A percentile compares a stretch with the other conserved stretches of the same genome.
Conservation (phyloP, 1,140 invertebrate species). For the Eumaeus atala region DNA sequence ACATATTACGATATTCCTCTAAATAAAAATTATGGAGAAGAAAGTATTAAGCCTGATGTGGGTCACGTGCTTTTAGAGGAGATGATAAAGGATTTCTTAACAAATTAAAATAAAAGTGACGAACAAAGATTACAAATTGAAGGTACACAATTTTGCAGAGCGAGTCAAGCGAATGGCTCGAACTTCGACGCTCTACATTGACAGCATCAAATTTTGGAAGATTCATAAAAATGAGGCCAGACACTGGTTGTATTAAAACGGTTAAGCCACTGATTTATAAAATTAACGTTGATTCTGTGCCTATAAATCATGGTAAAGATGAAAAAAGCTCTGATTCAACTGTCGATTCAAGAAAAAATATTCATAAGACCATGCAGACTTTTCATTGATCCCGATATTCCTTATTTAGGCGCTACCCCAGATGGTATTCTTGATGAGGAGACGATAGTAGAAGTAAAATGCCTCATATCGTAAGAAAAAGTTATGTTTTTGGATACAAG, state of each 20-base stretch:
- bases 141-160: constrained; percentile 34
- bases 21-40: too few species aligned
- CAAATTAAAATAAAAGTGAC: too few species aligned
- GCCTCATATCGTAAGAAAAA: constrained; percentile 5
- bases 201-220: constrained; percentile 53
- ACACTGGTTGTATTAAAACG: not conserved
- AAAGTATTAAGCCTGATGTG: too few species aligned
- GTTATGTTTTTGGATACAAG: too few species aligned
- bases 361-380: constrained; percentile 4
- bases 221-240: constrained; percentile 31
- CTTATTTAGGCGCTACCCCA: constrained; percentile 3
- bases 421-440: constrained; percentile 2
- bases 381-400: constrained; percentile 3
- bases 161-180: constrained; percentile 34
- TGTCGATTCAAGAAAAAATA: not conserved
- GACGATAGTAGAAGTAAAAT: constrained; percentile 7
- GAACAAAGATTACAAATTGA: too few species aligned
- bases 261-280: constrained; percentile 4
- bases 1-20: too few species aligned
- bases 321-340: not conserved
- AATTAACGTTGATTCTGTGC: not conserved
- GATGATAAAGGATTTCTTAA: too few species aligned
- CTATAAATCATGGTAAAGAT: not conserved
- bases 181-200: constrained; percentile 31
- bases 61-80: too few species aligned